Evolutionary conservation across 2,797 vertebrate genomes (phyloP).

Genomic region (Anguilla megastoma): DNA sequence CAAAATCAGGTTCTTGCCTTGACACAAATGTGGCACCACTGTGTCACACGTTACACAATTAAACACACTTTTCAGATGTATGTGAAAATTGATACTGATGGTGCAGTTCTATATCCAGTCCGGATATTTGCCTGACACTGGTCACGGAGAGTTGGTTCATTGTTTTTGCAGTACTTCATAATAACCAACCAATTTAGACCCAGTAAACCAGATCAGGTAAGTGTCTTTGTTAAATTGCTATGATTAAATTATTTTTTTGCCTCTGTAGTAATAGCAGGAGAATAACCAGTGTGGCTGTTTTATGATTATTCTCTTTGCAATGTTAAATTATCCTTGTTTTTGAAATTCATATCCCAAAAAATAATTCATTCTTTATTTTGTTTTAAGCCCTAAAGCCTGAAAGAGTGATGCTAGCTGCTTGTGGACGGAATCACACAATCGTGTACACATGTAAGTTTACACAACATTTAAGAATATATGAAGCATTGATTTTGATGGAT

Average conservation of each 20-base stretch:
- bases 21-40: neutral
- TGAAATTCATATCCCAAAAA: neutral
- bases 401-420: slow-evolving; percentile 83
- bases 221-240: too few species aligned
- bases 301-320: neutral
- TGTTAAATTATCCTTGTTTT: neutral
- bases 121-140: neutral
- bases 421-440: slow-evolving; percentile 92
- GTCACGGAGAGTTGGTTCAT: neutral
- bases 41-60: neutral
- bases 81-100: neutral
- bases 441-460: slow-evolving; percentile 82
- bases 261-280: neutral
- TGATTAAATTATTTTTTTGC: neutral
- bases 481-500: neutral
- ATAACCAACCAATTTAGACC: too few species aligned
- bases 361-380: slow-evolving; percentile 45
- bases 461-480: neutral
- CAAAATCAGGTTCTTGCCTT: slow-evolving; percentile 18
- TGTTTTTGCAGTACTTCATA: neutral
- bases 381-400: slow-evolving; percentile 87
- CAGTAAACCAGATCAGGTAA: too few species aligned
- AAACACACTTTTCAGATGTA: neutral
- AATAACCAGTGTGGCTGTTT: neutral
- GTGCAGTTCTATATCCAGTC: neutral